Evolutionary conservation across 1,140 invertebrate species (phyloP).

Genomic region (Panagrolaimus sp.): DNA sequence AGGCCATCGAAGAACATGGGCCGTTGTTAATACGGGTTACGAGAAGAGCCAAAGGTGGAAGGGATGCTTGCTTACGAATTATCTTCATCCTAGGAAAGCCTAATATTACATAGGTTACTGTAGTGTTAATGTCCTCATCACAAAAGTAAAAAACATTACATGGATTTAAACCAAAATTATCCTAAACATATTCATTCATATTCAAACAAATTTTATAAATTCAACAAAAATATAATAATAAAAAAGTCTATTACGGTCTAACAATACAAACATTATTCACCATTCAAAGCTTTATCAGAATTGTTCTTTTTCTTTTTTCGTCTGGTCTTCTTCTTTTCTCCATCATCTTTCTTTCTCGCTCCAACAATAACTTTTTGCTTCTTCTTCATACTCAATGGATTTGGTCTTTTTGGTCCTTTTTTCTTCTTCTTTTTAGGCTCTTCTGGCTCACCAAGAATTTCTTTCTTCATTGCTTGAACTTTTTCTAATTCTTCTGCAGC

Average conservation of each 20-base stretch:
- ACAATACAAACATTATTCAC: background rate
- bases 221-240: background rate
- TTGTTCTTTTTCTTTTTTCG: constrained; percentile 33
- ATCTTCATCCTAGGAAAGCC: constrained; percentile 10
- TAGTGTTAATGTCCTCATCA: constrained; percentile 57
- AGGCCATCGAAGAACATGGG: constrained; percentile 38
- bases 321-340: constrained; percentile 40
- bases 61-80: constrained; percentile 20
- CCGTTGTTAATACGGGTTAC: constrained; percentile 39
- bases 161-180: background rate
- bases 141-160: too few relatives aligned
- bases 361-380: constrained; percentile 16
- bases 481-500: constrained; percentile 46
- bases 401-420: constrained; percentile 59
- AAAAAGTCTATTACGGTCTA: background rate
- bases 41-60: constrained; percentile 38
- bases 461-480: constrained; percentile 59
- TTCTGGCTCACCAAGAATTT: constrained; percentile 53
- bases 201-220: background rate
- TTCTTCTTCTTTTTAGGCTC: constrained; percentile 39
- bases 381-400: constrained; percentile 62
- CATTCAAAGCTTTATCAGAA: background rate
- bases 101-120: background rate
- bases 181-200: background rate
- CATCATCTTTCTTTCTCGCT: constrained; percentile 26